These are phyloP conservation scores for Halocaridina rubra DNA, from an alignment of 2,888 invertebrate genomes.

Conservation along the genomic window DNA sequence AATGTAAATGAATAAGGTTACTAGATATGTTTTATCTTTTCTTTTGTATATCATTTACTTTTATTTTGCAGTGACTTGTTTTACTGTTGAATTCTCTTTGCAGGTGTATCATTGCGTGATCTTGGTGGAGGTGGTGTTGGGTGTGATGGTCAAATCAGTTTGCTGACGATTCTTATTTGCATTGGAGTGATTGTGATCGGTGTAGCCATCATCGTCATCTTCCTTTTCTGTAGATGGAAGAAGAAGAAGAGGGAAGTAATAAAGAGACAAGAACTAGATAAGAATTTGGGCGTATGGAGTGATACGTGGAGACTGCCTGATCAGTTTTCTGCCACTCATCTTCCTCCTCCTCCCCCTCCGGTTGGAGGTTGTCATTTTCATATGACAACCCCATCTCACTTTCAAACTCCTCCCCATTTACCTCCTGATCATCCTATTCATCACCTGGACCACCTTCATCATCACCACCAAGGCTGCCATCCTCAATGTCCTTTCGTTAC, in stretches of 20 bases:
- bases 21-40: no score
- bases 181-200: constrained; percentile 44
- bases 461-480: constrained; percentile 30
- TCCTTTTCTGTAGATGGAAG: constrained; percentile 46
- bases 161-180: constrained; percentile 51
- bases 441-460: constrained; percentile 26
- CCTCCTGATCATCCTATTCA: constrained; percentile 44
- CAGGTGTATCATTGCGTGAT: constrained; percentile 51
- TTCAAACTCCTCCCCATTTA: constrained; percentile 30
- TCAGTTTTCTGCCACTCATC: constrained; percentile 18
- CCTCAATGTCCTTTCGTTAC: constrained; percentile 44
- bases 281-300: constrained; percentile 19
- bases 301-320: constrained; percentile 21
- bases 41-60: no score
- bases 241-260: constrained; percentile 25
- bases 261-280: constrained; percentile 9
- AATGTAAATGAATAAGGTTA: no score
- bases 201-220: constrained; percentile 37
- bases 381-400: neutral
- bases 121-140: constrained; percentile 40
- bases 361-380: constrained; percentile 4
- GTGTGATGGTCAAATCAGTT: constrained; percentile 23
- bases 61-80: no score
- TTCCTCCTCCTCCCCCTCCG: constrained; percentile 15
- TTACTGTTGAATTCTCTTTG: no score